phyloP scores from a whole-genome alignment of 2,113 vertebrate species.

The Tauraco erythrolophus region DNA sequence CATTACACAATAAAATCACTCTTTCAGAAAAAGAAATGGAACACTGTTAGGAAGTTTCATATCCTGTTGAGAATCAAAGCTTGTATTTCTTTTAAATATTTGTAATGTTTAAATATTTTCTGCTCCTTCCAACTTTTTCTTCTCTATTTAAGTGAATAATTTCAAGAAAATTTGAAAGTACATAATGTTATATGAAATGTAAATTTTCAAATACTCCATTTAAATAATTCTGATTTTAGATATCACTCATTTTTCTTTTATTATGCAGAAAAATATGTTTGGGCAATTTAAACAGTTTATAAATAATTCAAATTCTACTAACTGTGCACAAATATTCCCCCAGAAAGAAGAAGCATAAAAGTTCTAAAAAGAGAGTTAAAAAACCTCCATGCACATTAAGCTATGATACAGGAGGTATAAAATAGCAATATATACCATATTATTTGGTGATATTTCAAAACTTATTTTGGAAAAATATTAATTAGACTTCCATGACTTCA shows the following conservation, averaged over 20 bases:
- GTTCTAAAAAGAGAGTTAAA: neutral
- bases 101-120: neutral
- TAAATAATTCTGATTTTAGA: neutral
- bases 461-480: neutral
- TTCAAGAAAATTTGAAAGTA: neutral
- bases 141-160: neutral
- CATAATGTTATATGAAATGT: fast-evolving
- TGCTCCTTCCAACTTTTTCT: neutral
- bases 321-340: neutral
- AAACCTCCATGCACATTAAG: fast-evolving
- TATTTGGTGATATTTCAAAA: neutral
- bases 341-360: neutral
- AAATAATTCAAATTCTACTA: neutral
- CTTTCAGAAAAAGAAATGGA: neutral
- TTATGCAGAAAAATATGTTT: neutral
- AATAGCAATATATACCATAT: neutral
- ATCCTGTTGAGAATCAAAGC: neutral
- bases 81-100: neutral
- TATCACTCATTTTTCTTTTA: neutral
- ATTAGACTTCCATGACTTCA: neutral
- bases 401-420: neutral
- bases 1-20: neutral
- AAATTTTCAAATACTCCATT: neutral
- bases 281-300: neutral
- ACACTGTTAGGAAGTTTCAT: neutral